Conservation (phyloP, 2,797 vertebrate species). For the Sebastiscus albofasciatus region DNA sequence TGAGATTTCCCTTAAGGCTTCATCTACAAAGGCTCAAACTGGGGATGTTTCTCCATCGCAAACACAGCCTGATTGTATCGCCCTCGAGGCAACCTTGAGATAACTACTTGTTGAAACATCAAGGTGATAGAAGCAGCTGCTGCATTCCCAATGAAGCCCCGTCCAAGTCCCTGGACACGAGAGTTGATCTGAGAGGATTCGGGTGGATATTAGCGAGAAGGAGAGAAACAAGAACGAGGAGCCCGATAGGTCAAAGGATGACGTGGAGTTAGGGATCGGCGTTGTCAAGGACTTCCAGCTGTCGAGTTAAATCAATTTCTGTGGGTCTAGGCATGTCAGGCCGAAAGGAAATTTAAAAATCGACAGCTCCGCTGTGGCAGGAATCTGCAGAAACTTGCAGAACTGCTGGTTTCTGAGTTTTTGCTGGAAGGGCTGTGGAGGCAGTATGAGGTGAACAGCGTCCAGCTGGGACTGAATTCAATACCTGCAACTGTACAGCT, state of each 20-base stretch:
- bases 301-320: constrained; percentile 38
- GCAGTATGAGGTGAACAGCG: background rate
- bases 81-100: constrained; percentile 57
- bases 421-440: background rate
- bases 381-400: constrained; percentile 27
- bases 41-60: constrained; percentile 17
- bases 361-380: background rate
- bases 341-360: constrained; percentile 2
- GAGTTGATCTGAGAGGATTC: constrained; percentile 42
- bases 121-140: constrained; percentile 45
- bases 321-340: constrained; percentile 1
- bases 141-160: constrained; percentile 41
- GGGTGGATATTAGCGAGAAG: constrained; percentile 26
- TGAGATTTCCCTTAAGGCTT: constrained; percentile 33
- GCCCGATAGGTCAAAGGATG: constrained; percentile 46
- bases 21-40: constrained; percentile 57
- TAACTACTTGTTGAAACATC: constrained; percentile 45
- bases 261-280: constrained; percentile 16
- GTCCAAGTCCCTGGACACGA: constrained; percentile 33
- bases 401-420: constrained; percentile 7
- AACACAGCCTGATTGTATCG: constrained; percentile 30
- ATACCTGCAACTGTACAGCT: background rate
- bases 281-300: constrained; percentile 42
- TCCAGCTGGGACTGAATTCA: constrained; percentile 24
- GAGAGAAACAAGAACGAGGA: constrained; percentile 12